phyloP scores from a whole-genome alignment of 2,113 vertebrate genomes.

The Machaerirhynchus nigripectus region DNA sequence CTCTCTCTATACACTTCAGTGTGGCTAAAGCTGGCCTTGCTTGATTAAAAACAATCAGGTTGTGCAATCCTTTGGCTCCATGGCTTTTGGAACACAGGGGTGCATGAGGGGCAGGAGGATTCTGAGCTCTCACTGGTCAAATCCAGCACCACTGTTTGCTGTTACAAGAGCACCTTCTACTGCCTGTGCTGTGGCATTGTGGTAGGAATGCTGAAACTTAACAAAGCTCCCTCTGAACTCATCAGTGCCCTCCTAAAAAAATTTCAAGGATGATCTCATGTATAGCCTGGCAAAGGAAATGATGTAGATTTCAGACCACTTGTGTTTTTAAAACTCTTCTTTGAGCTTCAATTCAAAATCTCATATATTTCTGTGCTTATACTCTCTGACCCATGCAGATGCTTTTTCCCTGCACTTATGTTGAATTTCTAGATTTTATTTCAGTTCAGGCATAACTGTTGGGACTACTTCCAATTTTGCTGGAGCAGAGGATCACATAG shows the following conservation, averaged over 20 bases:
- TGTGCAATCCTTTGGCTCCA: constrained; percentile 33
- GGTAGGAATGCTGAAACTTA: not conserved
- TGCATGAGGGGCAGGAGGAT: not conserved
- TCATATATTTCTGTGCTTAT: not conserved
- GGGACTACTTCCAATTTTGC: not conserved
- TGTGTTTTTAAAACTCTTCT: not conserved
- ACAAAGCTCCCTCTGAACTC: not conserved
- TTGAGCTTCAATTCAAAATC: not conserved
- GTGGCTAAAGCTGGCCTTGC: not conserved
- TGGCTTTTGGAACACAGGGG: not conserved
- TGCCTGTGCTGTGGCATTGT: not conserved
- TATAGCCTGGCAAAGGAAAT: not conserved
- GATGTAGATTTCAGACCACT: not conserved
- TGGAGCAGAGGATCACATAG: not conserved
- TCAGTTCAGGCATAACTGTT: not conserved
- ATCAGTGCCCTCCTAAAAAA: not conserved
- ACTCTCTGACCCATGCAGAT: not conserved
- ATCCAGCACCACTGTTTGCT: not conserved
- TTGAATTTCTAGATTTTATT: not conserved
- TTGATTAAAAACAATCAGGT: constrained; percentile 31
- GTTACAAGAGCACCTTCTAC: constrained; percentile 59
- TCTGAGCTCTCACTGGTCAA: not conserved
- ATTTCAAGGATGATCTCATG: not conserved
- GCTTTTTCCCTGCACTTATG: not conserved
- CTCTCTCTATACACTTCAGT: not conserved